These are phyloP conservation scores for Echinometra lucunter DNA, from an alignment of 53 echinoderm and acorn worm genomes.

Conservation along the genomic window DNA sequence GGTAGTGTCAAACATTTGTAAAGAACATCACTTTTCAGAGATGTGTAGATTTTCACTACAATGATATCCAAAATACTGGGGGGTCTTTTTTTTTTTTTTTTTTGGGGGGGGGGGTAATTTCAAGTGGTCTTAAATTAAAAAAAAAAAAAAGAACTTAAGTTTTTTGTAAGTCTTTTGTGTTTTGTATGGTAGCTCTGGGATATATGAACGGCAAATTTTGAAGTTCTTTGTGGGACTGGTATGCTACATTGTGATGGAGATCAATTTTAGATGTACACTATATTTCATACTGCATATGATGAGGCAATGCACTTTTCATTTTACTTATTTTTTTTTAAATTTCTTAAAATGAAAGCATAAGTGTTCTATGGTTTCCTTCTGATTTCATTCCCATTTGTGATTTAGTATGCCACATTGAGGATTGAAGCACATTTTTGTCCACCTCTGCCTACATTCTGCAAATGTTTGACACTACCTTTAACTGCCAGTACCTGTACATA, in stretches of 20 bases:
- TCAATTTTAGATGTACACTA: background rate
- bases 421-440: background rate
- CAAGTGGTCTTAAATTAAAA: too few species aligned
- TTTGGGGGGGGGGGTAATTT: too few species aligned
- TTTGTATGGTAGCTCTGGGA: background rate
- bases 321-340: background rate
- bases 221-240: background rate
- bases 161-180: background rate
- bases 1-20: constrained; percentile 2
- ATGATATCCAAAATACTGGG: background rate
- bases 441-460: background rate
- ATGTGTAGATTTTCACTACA: background rate
- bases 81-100: too few species aligned
- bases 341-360: too few species aligned
- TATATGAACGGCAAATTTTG: background rate
- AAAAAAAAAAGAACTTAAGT: too few species aligned
- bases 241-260: too few species aligned
- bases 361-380: too few species aligned
- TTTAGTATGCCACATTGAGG: background rate
- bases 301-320: background rate
- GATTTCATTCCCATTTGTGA: too few species aligned
- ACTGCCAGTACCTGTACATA: constrained; percentile 61
- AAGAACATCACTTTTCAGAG: background rate
- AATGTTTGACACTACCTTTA: constrained; percentile 13
- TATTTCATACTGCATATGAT: background rate